A percentile compares a stretch with the other conserved stretches of the same genome.
phyloP scores from a whole-genome alignment of 2,888 invertebrate genomes.

The Belgica antarctica region DNA sequence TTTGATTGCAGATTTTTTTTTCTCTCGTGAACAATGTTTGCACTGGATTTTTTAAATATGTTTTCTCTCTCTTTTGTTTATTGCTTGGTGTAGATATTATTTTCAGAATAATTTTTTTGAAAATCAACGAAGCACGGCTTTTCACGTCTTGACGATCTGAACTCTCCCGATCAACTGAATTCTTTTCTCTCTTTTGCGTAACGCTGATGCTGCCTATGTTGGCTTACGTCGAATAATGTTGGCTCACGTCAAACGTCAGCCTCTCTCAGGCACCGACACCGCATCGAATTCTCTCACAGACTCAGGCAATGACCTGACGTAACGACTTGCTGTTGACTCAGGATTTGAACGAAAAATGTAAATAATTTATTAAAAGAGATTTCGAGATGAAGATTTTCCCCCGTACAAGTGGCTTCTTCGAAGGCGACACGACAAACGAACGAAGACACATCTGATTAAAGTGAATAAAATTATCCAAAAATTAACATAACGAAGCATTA shows the following conservation, averaged over 20 bases:
- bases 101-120: background rate
- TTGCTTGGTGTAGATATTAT: conserved; percentile 4
- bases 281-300: background rate
- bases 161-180: conserved; percentile 34
- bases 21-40: conserved; percentile 5
- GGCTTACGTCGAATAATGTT: conserved; percentile 2
- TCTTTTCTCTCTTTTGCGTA: conserved; percentile 22
- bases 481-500: conserved; percentile 32
- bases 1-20: conserved; percentile 20
- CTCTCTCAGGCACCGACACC: background rate
- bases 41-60: conserved; percentile 14
- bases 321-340: background rate
- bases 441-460: conserved; percentile 13
- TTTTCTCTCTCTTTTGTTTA: background rate
- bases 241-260: background rate
- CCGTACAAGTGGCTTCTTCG: background rate
- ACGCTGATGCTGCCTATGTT: conserved; percentile 19
- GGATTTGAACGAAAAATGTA: conserved; percentile 10
- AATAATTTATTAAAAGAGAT: background rate
- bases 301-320: conserved; percentile 11
- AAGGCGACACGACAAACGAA: too few species aligned
- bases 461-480: conserved; percentile 23
- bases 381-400: background rate
- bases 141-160: conserved; percentile 27
- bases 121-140: background rate